phyloP scores from a whole-genome alignment of 2,888 invertebrate genomes.

The Choristoneura rosaceana region DNA sequence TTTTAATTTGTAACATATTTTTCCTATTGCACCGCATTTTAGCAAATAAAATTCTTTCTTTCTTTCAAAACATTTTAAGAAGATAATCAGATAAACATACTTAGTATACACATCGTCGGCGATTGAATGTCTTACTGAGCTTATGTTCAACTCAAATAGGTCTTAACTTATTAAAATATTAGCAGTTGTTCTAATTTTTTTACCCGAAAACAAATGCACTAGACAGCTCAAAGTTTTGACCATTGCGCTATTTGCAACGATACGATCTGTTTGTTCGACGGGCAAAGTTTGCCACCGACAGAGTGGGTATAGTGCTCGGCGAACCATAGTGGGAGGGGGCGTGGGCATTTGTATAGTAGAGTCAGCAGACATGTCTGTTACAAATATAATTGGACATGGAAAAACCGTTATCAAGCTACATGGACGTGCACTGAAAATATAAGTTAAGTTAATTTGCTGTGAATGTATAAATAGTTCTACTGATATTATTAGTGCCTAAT shows the following conservation, averaged over 20 bases:
- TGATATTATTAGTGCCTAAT: no score
- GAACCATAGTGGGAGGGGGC: conserved; percentile 21
- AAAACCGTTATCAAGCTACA: neutral
- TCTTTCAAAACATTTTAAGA: no score
- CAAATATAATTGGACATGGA: neutral
- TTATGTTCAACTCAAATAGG: no score
- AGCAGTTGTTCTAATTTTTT: neutral
- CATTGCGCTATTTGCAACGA: conserved; percentile 15
- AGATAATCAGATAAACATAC: no score
- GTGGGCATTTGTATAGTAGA: conserved; percentile 9
- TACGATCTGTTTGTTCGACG: conserved; percentile 30
- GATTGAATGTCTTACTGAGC: no score
- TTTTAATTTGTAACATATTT: no score
- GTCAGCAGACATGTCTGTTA: conserved; percentile 7
- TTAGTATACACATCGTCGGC: no score
- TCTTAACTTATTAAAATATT: neutral
- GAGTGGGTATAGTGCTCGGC: conserved; percentile 27
- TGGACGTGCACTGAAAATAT: neutral
- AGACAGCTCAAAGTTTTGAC: conserved; percentile 23
- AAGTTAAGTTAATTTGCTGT: no score
- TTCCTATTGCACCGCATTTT: no score
- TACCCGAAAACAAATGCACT: conserved; percentile 6
- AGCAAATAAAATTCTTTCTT: no score
- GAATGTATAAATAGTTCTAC: no score
- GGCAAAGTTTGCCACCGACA: conserved; percentile 22